These are phyloP conservation scores for Tyrannus savana DNA, from an alignment of 2,113 vertebrate species.

Conservation along the genomic window DNA sequence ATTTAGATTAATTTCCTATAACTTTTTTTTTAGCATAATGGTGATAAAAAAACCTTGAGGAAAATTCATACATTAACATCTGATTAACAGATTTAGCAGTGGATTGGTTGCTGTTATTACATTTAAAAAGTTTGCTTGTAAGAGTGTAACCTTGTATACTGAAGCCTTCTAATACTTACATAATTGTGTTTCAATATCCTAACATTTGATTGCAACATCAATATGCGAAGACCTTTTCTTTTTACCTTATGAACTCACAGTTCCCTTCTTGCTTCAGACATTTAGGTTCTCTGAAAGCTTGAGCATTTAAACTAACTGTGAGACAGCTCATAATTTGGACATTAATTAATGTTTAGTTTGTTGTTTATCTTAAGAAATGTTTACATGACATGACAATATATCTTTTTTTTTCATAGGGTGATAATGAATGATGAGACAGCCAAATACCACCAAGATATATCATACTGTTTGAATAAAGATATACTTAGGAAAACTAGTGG, in stretches of 20 bases:
- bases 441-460: accelerated
- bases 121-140: neutral
- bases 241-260: neutral
- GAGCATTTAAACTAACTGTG: neutral
- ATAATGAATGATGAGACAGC: neutral
- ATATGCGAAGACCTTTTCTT: neutral
- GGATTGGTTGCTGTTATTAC: neutral
- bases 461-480: neutral
- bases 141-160: neutral
- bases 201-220: neutral
- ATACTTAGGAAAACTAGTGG: neutral
- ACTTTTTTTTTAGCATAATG: constrained; percentile 55
- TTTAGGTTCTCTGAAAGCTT: neutral
- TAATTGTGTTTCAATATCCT: neutral
- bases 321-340: neutral
- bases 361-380: neutral
- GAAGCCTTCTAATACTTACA: neutral
- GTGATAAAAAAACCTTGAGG: neutral
- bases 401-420: neutral
- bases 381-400: neutral
- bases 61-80: constrained; percentile 49
- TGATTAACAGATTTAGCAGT: neutral
- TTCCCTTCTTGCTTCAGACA: neutral
- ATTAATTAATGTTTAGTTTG: neutral
- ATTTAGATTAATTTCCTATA: constrained; percentile 58